These are phyloP conservation scores for Caenorhabditis imperialis DNA, from an alignment of 2,888 invertebrate genomes.

Conservation along the genomic window DNA sequence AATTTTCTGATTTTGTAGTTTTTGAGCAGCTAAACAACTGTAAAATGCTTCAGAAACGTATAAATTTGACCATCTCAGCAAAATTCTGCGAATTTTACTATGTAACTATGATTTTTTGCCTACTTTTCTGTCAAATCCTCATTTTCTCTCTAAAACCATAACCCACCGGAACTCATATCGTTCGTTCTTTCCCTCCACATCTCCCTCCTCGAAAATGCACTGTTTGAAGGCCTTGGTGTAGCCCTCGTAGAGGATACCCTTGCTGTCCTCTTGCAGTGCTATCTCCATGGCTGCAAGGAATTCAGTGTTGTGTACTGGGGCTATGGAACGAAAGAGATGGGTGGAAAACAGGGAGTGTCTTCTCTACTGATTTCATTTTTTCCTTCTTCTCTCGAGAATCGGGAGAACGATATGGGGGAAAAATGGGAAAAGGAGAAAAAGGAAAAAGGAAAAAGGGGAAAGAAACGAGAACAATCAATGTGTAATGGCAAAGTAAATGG, in stretches of 20 bases:
- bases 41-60: no score
- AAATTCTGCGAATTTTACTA: no score
- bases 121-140: no score
- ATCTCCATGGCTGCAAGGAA: conserved; percentile 68
- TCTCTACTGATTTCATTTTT: no score
- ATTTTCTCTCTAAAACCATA: not conserved
- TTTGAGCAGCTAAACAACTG: no score
- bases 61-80: no score
- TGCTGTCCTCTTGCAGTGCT: conserved; percentile 72
- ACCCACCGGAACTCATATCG: conserved; percentile 75
- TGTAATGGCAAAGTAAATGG: not conserved
- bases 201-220: conserved; percentile 76
- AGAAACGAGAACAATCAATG: not conserved
- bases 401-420: not conserved
- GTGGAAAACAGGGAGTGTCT: no score
- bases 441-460: conserved; percentile 25
- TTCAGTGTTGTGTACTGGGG: no score
- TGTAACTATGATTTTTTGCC: not conserved
- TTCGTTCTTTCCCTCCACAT: conserved; percentile 75
- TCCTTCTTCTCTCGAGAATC: no score
- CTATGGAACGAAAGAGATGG: no score
- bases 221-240: conserved; percentile 74
- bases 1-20: no score
- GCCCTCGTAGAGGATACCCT: conserved; percentile 76
- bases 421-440: conserved; percentile 12